Base-by-base conservation (phyloP, 2,113 vertebrate genomes). In the Cavia porcellus region DNA sequence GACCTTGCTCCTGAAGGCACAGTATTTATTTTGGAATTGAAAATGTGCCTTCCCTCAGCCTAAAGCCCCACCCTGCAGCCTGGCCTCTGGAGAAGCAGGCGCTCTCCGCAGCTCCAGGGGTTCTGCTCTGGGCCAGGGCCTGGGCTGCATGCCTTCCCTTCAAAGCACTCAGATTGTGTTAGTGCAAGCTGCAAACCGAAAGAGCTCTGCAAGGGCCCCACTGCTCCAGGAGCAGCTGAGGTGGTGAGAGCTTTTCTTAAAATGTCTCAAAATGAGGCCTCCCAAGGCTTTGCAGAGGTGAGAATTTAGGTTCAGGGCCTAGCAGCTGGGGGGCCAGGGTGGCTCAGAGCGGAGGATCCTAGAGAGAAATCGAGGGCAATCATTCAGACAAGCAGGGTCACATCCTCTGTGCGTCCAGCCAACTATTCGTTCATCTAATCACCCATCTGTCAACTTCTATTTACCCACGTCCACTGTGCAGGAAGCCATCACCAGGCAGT, bases 11-110 rank as follows among this genome's bases (percentile, higher is more conserved):
- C 59, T 62, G 57, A 59, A 25, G 83, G 32, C 59, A 80, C 66
- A 35, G 15, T 80, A 83, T 66, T 97, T 94, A 86, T 80, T 95
- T 79, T 82, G 47, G 88, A 79, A 14, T 17, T 83, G 52, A 87
- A 92, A 66, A 61, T 55, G 45, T 75, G 35, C 75, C n/a, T 83
- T 30, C 25, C 52, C 50, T 15, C 35, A 57, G 4, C 45, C 57
- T n/a, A 2, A 38, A 59, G 12, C 22, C 17, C 66, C 12, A 55
- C 4, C 42, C 57, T 77, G 88, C 35, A 61, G 42, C 42, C 47
- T 70, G 25, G n/a, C 38, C 55, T 57, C 82, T 57, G 7, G 61
- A 57, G 55, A 64, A 86, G 38, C 81, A 93, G 66, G 85, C 13
- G 1, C 5, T 59, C 35, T 74, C 25, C 7, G 11, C 5, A 30